Conservation (phyloP, 2,113 vertebrate species). For the Ranitomeya variabilis region DNA sequence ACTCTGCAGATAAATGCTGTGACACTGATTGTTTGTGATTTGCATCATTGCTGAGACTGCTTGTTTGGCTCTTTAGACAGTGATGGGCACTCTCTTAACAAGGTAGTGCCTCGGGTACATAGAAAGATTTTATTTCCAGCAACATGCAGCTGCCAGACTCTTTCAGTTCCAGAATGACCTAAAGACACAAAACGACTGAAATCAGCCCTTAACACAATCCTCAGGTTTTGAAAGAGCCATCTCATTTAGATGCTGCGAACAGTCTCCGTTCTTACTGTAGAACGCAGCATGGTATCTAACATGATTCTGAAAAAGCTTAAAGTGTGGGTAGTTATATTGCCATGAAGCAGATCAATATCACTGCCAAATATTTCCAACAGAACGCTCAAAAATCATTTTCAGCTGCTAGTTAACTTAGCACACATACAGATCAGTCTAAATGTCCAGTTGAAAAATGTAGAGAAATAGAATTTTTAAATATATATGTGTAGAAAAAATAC, state of each 20-base stretch:
- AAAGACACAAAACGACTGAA: constrained; percentile 29
- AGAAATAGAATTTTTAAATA: no score
- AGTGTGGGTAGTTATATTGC: background rate
- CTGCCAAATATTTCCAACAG: background rate
- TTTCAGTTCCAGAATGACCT: constrained; percentile 42
- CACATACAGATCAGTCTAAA: background rate
- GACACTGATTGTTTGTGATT: constrained; percentile 56
- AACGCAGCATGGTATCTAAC: background rate
- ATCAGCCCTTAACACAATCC: background rate
- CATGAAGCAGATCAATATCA: background rate
- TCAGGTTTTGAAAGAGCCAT: constrained; percentile 5
- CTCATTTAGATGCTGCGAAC: constrained; percentile 17
- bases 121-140: constrained; percentile 10
- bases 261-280: background rate
- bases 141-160: constrained; percentile 44
- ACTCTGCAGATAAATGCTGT: constrained; percentile 35
- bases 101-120: constrained; percentile 53
- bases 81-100: constrained; percentile 51
- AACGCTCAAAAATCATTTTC: background rate
- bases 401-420: background rate
- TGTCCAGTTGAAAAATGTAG: background rate
- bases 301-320: background rate
- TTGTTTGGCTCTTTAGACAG: constrained; percentile 48
- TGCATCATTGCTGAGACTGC: constrained; percentile 56
- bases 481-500: background rate